Evolutionary conservation across 2,888 invertebrate species (phyloP).

Genomic region (Drosophila pegasa): DNA sequence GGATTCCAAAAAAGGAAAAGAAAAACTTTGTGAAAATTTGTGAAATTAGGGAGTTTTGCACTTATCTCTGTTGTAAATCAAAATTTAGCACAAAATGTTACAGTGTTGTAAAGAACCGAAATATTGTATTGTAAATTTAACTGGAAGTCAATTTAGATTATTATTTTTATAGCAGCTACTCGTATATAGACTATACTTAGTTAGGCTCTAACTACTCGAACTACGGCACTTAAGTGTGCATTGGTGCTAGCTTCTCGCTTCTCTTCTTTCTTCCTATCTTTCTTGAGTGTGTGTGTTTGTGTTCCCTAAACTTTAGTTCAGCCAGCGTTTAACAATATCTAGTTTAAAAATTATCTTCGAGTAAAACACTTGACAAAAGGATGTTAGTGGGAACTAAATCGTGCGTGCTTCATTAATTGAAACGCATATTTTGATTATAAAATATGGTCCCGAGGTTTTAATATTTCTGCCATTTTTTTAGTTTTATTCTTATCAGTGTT

Average conservation of each 20-base stretch:
- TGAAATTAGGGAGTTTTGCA: slow-evolving; percentile 1
- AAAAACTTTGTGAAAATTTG: slow-evolving; percentile 1
- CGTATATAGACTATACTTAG: slow-evolving; percentile 33
- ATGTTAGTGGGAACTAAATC: slow-evolving; percentile 48
- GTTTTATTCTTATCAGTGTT: slow-evolving; percentile 26
- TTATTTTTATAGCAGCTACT: slow-evolving; percentile 40
- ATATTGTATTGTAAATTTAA: slow-evolving; percentile 20
- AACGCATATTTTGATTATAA: slow-evolving; percentile 84
- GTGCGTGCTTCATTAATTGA: slow-evolving; percentile 74
- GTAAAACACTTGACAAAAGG: slow-evolving; percentile 40
- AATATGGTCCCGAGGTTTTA: slow-evolving; percentile 84
- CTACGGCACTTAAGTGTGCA: slow-evolving; percentile 48
- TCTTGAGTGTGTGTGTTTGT: slow-evolving; percentile 22
- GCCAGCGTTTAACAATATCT: slow-evolving; percentile 58
- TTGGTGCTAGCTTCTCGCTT: slow-evolving; percentile 41
- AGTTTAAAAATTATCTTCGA: slow-evolving; percentile 39
- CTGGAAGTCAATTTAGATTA: slow-evolving; percentile 70
- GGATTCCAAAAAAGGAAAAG: slow-evolving; percentile 5
- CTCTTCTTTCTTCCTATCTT: slow-evolving; percentile 10
- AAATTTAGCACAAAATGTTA: slow-evolving; percentile 38
- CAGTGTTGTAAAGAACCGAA: slow-evolving; percentile 24
- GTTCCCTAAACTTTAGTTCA: slow-evolving; percentile 66
- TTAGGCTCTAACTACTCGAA: slow-evolving; percentile 43
- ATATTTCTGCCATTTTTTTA: slow-evolving; percentile 35
- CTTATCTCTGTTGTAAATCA: slow-evolving; percentile 11